These are phyloP conservation scores for Agrotis segetum DNA, from an alignment of 2,888 invertebrate genomes.

Conservation along the genomic window DNA sequence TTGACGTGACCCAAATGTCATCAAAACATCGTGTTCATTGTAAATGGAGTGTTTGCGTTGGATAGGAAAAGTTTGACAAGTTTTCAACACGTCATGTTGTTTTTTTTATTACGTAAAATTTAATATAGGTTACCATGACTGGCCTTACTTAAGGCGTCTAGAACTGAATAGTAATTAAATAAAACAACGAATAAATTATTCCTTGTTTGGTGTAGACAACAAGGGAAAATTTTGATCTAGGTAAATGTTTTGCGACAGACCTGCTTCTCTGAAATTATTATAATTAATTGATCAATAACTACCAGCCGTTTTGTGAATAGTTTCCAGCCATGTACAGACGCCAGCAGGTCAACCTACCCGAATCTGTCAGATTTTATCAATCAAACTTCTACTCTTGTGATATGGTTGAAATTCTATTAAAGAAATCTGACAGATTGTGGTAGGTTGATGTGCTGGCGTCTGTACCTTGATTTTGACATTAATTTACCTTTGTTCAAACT, in stretches of 20 bases:
- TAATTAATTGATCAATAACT: not conserved
- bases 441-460: no score
- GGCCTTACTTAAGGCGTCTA: not conserved
- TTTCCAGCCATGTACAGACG: not conserved
- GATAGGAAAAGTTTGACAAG: constrained; percentile 24
- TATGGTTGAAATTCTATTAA: no score
- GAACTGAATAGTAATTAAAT: not conserved
- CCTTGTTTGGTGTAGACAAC: not conserved
- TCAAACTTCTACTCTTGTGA: no score
- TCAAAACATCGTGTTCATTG: constrained; percentile 21
- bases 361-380: no score
- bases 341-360: no score
- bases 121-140: no score
- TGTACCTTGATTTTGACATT: no score
- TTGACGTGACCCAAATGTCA: constrained; percentile 53
- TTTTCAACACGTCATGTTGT: constrained; percentile 9
- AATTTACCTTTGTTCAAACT: not conserved
- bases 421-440: no score
- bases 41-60: constrained; percentile 19
- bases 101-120: not conserved
- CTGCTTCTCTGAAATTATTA: not conserved
- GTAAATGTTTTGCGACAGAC: not conserved
- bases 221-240: not conserved
- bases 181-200: not conserved
- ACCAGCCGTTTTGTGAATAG: not conserved